Conservation (phyloP, 2,797 vertebrate species). For the Australoheros facetus region DNA sequence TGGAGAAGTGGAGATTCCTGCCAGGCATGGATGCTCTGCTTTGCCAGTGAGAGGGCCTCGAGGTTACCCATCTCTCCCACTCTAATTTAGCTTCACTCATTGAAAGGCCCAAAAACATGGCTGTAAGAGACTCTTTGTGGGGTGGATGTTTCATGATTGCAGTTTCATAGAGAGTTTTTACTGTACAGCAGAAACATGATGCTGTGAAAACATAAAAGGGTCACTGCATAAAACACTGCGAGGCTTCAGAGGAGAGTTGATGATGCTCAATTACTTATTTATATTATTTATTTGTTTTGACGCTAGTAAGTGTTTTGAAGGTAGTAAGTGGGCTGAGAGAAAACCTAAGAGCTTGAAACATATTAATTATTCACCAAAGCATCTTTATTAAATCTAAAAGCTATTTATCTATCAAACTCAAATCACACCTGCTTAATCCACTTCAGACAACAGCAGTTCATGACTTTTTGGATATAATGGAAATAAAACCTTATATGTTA, state of each 20-base stretch:
- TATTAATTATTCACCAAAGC: conserved; percentile 2
- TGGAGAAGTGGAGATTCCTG: conserved; percentile 48
- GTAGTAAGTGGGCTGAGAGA: neutral
- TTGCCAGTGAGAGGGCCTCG: conserved; percentile 22
- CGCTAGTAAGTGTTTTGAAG: neutral
- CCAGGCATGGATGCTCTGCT: conserved; percentile 48
- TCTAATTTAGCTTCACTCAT: conserved; percentile 25
- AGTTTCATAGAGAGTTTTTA: neutral
- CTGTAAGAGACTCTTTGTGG: neutral
- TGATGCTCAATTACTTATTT: neutral
- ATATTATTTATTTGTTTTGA: neutral
- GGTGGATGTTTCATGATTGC: neutral
- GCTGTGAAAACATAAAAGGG: neutral
- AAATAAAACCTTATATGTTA: neutral
- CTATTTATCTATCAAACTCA: neutral
- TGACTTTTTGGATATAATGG: neutral
- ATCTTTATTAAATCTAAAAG: neutral
- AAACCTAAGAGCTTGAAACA: neutral
- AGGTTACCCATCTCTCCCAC: conserved; percentile 27
- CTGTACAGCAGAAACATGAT: neutral
- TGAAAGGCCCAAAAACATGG: neutral
- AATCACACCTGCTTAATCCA: neutral
- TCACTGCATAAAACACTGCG: neutral
- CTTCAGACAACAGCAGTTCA: neutral
- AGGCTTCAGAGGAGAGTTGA: neutral